Evolutionary conservation across 2,113 vertebrate species (phyloP).

Genomic region (Ptilonorhynchus violaceus): DNA sequence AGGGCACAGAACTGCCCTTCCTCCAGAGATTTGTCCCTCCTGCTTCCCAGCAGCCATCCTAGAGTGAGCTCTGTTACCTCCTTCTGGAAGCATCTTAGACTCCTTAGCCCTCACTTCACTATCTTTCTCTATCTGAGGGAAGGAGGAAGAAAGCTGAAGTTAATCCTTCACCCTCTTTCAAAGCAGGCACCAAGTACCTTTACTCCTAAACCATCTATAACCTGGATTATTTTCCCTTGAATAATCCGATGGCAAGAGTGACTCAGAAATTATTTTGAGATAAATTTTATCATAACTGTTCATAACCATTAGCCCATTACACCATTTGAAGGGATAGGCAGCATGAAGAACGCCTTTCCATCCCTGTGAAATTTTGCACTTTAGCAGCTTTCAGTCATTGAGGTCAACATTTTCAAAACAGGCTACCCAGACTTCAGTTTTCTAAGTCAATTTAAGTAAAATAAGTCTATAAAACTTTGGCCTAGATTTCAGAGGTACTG

Average conservation of each 20-base stretch:
- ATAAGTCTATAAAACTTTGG: not conserved
- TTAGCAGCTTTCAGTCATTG: not conserved
- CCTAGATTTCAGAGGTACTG: not conserved
- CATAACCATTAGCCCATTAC: not conserved
- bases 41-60: not conserved
- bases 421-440: not conserved
- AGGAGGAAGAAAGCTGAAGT: not conserved
- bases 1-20: not conserved
- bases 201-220: not conserved
- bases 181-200: not conserved
- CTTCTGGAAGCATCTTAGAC: not conserved
- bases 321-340: not conserved
- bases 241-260: not conserved
- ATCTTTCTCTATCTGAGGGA: not conserved
- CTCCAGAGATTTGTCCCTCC: not conserved
- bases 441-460: not conserved
- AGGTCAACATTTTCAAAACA: not conserved
- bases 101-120: not conserved
- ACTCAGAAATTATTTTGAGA: not conserved
- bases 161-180: not conserved
- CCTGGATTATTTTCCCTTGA: not conserved
- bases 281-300: not conserved
- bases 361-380: not conserved
- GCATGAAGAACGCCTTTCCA: not conserved
- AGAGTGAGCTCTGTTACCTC: not conserved